These are phyloP conservation scores for Dufourea novaeangliae DNA, from an alignment of 1,140 invertebrate genomes.

Conservation along the genomic window DNA sequence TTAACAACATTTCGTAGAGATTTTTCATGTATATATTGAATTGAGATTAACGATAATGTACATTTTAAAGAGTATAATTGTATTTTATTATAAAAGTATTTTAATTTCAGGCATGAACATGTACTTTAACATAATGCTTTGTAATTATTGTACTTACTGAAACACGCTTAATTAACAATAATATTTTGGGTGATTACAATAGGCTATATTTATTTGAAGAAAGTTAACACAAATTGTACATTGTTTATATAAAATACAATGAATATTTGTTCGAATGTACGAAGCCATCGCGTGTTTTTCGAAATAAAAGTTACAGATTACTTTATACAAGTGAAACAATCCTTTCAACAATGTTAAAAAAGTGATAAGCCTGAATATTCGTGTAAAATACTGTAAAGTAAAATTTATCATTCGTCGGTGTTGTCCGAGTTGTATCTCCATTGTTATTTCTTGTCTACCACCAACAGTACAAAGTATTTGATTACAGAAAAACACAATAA, in stretches of 20 bases:
- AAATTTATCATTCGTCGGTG: background rate
- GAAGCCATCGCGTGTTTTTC: constrained; percentile 12
- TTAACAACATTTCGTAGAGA: background rate
- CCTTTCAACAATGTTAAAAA: background rate
- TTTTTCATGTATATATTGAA: background rate
- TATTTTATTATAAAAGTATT: background rate
- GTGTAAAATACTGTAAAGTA: constrained; percentile 14
- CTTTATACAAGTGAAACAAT: background rate
- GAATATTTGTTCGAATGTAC: background rate
- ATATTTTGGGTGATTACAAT: background rate
- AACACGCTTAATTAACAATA: background rate
- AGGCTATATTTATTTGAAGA: background rate
- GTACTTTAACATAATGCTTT: background rate
- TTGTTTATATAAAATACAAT: background rate
- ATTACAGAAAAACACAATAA: background rate
- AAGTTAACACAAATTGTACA: constrained; percentile 6
- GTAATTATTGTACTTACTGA: background rate
- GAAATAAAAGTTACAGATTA: background rate
- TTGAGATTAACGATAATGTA: background rate
- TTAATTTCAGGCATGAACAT: background rate
- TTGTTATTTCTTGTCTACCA: too few relatives aligned
- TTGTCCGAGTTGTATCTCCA: constrained; percentile 10
- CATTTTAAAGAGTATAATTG: background rate
- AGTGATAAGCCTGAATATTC: constrained; percentile 14
- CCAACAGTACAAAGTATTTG: background rate